Conservation (phyloP, 1,140 invertebrate genomes). For the Drosophila bipectinata region DNA sequence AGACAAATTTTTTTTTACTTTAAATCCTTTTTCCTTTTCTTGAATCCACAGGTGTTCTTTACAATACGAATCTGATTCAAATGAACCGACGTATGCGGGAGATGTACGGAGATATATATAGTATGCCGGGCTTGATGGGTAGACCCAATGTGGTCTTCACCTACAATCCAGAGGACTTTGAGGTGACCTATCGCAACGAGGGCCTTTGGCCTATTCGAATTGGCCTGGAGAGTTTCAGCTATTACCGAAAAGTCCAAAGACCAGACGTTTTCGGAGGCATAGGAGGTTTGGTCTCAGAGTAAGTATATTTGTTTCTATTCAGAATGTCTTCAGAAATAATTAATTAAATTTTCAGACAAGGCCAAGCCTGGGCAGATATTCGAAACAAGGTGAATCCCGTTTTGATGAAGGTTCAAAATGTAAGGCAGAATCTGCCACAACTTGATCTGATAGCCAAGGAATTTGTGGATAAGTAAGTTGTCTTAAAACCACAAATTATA, state of each 20-base stretch:
- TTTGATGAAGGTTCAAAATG: constrained; percentile 72
- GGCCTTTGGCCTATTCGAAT: constrained; percentile 78
- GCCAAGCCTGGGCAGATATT: constrained; percentile 64
- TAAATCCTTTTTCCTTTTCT: neutral
- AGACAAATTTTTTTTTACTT: no score
- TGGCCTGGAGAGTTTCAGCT: constrained; percentile 65
- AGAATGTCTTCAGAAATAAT: neutral
- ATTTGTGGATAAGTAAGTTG: constrained; percentile 60
- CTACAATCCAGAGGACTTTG: constrained; percentile 70
- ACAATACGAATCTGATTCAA: constrained; percentile 60
- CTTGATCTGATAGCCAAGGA: constrained; percentile 67
- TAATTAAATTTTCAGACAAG: constrained; percentile 43
- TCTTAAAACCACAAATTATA: neutral
- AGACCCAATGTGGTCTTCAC: constrained; percentile 68
- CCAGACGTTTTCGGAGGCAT: constrained; percentile 69
- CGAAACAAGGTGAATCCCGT: constrained; percentile 75
- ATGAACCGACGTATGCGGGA: constrained; percentile 61
- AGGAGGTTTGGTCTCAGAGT: constrained; percentile 69
- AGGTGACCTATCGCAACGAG: constrained; percentile 68
- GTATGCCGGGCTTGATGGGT: constrained; percentile 68
- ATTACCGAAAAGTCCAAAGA: constrained; percentile 67
- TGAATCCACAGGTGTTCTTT: constrained; percentile 37
- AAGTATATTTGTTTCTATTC: neutral
- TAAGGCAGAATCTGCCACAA: constrained; percentile 59
- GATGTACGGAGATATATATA: constrained; percentile 68